phyloP scores from a whole-genome alignment of 2,797 vertebrate genomes.

The Benthosema pterotum region DNA sequence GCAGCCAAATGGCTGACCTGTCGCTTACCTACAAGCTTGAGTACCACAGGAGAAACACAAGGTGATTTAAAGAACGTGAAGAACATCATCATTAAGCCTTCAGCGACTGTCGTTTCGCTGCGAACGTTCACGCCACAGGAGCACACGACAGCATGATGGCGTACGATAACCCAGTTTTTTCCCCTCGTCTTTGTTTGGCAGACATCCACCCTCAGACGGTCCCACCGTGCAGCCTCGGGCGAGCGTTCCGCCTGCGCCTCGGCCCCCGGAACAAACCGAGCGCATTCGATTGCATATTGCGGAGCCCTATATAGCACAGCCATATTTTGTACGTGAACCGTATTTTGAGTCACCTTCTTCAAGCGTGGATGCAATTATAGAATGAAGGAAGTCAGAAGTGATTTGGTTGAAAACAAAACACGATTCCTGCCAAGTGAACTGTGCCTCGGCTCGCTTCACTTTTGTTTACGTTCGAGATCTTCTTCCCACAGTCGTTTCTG shows the following conservation, averaged over 20 bases:
- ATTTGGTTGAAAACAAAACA: slow-evolving; percentile 47
- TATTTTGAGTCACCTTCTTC: slow-evolving; percentile 56
- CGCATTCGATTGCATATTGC: slow-evolving; percentile 29
- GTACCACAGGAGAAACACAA: no score
- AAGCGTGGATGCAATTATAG: slow-evolving; percentile 49
- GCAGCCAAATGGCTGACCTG: no score
- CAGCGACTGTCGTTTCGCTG: slow-evolving; percentile 7
- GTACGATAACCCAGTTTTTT: slow-evolving; percentile 48
- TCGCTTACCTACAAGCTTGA: no score
- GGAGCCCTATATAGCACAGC: neutral
- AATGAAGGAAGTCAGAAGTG: slow-evolving; percentile 53
- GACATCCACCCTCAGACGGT: slow-evolving; percentile 62
- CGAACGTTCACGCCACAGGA: slow-evolving; percentile 30
- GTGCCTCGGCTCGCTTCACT: slow-evolving; percentile 20
- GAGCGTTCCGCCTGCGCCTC: slow-evolving; percentile 50
- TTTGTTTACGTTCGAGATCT: slow-evolving; percentile 7
- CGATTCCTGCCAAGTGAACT: slow-evolving; percentile 21
- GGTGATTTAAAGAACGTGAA: no score
- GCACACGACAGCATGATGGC: neutral
- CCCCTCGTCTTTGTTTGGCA: slow-evolving; percentile 54
- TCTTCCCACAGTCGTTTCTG: slow-evolving; percentile 34
- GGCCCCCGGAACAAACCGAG: slow-evolving; percentile 47
- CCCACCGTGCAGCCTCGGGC: slow-evolving; percentile 46
- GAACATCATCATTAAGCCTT: neutral
- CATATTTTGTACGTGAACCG: slow-evolving; percentile 42